Percentiles rank a stretch among this genome's conserved stretches.
phyloP scores from a whole-genome alignment of 2,113 vertebrate genomes.

The Morone chrysops region DNA sequence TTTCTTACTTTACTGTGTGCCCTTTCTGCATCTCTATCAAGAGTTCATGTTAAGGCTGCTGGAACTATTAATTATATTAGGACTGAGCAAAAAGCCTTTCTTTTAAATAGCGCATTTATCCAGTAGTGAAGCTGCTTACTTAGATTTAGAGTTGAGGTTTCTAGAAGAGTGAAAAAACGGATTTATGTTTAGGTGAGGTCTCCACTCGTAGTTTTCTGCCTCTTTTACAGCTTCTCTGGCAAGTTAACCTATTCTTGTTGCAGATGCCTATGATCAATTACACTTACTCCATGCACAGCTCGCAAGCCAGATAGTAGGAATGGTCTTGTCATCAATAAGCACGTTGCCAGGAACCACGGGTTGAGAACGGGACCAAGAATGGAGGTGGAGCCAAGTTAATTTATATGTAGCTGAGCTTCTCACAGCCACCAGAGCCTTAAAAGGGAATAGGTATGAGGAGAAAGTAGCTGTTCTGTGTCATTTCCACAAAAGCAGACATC shows the following conservation, averaged over 20 bases:
- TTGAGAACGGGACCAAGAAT: constrained; percentile 51
- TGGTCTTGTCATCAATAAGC: constrained; percentile 74
- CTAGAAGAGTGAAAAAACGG: constrained; percentile 14
- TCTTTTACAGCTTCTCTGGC: constrained; percentile 59
- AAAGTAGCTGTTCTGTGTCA: constrained; percentile 71
- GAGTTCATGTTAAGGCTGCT: constrained; percentile 44
- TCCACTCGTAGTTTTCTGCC: constrained; percentile 34
- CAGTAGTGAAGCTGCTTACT: constrained; percentile 33
- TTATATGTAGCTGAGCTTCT: constrained; percentile 61
- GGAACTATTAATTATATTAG: constrained; percentile 36
- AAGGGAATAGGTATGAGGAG: constrained; percentile 76
- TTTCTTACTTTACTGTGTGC: constrained; percentile 14
- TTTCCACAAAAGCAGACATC: constrained; percentile 70
- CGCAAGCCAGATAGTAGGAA: constrained; percentile 59
- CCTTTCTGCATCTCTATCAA: constrained; percentile 10
- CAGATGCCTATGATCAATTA: constrained; percentile 70
- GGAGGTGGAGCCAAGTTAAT: constrained; percentile 56
- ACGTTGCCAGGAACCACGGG: constrained; percentile 64
- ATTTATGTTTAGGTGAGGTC: constrained; percentile 46
- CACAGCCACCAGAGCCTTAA: constrained; percentile 73
- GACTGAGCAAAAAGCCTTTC: constrained; percentile 7
- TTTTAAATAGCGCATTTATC: constrained; percentile 30
- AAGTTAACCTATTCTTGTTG: constrained; percentile 44
- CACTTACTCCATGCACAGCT: constrained; percentile 60
- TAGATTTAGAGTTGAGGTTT: constrained; percentile 42